Evolutionary conservation across 2,113 vertebrate species (phyloP).

Genomic region (Plecotus auritus): DNA sequence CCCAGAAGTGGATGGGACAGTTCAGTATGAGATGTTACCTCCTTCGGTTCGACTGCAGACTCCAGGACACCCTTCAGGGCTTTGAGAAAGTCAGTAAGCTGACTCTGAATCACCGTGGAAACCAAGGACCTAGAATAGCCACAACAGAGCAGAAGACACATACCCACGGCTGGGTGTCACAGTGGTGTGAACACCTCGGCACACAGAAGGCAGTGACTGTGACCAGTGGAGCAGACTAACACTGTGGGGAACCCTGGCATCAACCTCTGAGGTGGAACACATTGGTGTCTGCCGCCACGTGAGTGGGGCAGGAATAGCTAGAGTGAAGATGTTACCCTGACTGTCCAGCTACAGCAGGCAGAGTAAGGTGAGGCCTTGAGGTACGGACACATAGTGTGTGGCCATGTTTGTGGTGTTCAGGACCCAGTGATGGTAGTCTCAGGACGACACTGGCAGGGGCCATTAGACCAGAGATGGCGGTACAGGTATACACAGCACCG

Average conservation of each 20-base stretch:
- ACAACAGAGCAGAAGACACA: neutral
- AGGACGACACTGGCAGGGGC: neutral
- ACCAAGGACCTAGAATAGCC: neutral
- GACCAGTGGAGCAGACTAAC: neutral
- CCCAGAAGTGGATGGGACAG: no score
- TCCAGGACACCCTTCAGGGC: neutral
- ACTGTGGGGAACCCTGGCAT: neutral
- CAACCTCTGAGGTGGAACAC: neutral
- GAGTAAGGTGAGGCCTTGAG: neutral
- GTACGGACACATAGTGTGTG: fast-evolving
- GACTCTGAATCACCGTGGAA: neutral
- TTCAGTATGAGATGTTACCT: no score
- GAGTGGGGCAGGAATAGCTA: neutral
- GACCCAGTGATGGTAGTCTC: neutral
- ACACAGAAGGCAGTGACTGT: neutral
- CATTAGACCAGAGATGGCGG: neutral
- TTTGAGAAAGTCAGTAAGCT: neutral
- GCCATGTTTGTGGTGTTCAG: fast-evolving
- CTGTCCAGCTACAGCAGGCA: neutral
- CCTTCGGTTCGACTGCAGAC: neutral
- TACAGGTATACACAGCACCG: fast-evolving
- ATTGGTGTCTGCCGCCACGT: neutral
- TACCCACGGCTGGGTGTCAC: neutral
- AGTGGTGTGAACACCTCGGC: neutral
- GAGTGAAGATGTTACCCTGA: neutral